Evolutionary conservation across 2,888 invertebrate genomes (phyloP), one percentile per base, ranked within the genome.

Genomic region (Alsophila aescularia): DNA sequence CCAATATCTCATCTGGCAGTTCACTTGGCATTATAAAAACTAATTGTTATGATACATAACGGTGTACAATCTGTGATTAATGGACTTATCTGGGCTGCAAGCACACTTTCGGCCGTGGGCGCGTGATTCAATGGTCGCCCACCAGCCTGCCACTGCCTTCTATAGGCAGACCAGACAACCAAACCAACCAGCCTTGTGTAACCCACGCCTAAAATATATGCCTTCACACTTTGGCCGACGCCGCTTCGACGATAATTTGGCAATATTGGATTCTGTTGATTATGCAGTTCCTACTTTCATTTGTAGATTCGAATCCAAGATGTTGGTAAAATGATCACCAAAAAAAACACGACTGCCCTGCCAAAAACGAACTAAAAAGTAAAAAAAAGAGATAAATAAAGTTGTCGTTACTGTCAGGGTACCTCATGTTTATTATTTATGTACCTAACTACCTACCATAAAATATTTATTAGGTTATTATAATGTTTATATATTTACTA

Each of bases 111-210:
- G 66, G 58, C 56, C 63, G 87, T 87, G 83, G 87, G 87, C 74
- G 86, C 77, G 66, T 85, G 86, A 87, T 80, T 86, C 83, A 84
- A 83, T 79, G 75, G 66, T 72, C 66, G 60, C 52, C 47, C 62
- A 54, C 61, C 75, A 79, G 77, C 84, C 84, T 79, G 79, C 85
- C 62, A 69, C 55, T 54, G 58, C 78, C 78, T 59, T 77, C 53
- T 72, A 81, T 75, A 76, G 85, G 66, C 76, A 83, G 45, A 36
- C 45, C n/a, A n/a, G n/a, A n/a, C n/a, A n/a, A n/a, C n/a, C n/a
- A n/a, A 50, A 45, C 44, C 32, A n/a, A 42, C 55, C 36, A 70
- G 70, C 74, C 75, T 75, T 76, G 74, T 74, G 72, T 78, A 76
- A 77, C 87, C 85, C 79, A 86, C 86, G 72, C 59, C 56, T 56